Base-by-base conservation (phyloP, 2,888 invertebrate species). In the Noctua janthe region DNA sequence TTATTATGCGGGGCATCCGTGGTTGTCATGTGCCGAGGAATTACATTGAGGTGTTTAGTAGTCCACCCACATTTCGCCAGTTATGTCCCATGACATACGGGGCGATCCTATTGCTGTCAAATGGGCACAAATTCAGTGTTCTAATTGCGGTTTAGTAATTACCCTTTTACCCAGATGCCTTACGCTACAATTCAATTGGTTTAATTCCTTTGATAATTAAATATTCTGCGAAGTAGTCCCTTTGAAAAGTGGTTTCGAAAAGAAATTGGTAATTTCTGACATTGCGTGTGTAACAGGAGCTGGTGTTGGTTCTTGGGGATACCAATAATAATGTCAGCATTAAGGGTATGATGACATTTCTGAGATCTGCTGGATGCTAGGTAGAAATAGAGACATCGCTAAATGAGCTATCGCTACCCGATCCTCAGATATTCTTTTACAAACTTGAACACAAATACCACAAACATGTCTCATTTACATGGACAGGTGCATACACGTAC, bases 401-500 rank as follows among this genome's bases (percentile, higher is more conserved):
- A 76, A 54, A 64, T 23, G 47, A 70, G 8, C 69, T 56, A 23
- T 20, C 67, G 29, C 29, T 70, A 51, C 56, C 13, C 6, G 47
- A 81, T 71, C n/a, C 64, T 64, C 59, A 17, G 56, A 56, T 35
- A 71, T 71, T 56, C 23, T 35, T 71, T 73, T 39, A 51, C 59
- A 62, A 74, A 62, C 29, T 47, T 73, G 20, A 75, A 75, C n/a
- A 23, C 49, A 70, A 82, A 75, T 62, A 66, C 69, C 69, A 73
- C 72, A 73, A 86, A 66, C 74, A 75, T 35, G 75, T 71, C 39
- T 79, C 75, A 75, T 83, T 78, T 54, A 62, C 70, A 76, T 54
- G 39, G 71, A 66, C 84, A 85, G 79, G 79, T 76, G 79, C 54
- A 67, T 23, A 29, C 67, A 81, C 51, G 59, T 78, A 29, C 15